phyloP scores from a whole-genome alignment of 2,797 vertebrate genomes.

The Echeneis naucrates region DNA sequence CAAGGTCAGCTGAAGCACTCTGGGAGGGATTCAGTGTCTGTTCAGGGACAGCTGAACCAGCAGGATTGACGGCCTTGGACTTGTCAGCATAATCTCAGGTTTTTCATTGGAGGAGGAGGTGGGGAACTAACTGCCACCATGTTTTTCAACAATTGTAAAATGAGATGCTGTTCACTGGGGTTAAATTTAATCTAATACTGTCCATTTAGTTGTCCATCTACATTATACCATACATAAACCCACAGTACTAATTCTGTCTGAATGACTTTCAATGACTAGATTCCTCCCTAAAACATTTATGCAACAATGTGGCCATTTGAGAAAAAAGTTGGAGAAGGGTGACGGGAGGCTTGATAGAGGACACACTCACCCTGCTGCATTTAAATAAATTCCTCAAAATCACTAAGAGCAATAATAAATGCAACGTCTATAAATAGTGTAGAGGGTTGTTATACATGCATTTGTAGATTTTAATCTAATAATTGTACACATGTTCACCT shows the following conservation, averaged over 20 bases:
- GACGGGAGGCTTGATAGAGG: background rate
- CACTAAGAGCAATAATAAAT: too few relatives aligned
- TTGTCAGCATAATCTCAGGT: conserved; percentile 2
- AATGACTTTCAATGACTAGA: conserved; percentile 32
- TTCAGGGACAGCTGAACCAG: conserved; percentile 36
- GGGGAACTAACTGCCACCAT: conserved; percentile 1
- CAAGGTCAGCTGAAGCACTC: conserved; percentile 39
- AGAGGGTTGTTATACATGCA: too few relatives aligned
- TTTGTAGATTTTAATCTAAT: too few relatives aligned
- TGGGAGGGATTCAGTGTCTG: conserved; percentile 32
- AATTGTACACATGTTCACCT: too few relatives aligned
- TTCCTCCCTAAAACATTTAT: conserved; percentile 10
- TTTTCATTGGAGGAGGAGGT: conserved; percentile 12
- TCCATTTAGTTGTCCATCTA: conserved; percentile 34
- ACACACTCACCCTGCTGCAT: background rate
- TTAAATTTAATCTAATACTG: conserved; percentile 32
- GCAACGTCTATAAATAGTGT: background rate
- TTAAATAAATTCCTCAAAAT: too few relatives aligned
- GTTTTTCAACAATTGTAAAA: conserved; percentile 24
- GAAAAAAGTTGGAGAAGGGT: conserved; percentile 9
- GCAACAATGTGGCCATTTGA: conserved; percentile 16
- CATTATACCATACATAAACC: conserved; percentile 38
- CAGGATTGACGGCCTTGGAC: conserved; percentile 21
- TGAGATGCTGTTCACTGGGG: conserved; percentile 16
- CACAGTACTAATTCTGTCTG: conserved; percentile 37